Evolutionary conservation across 2,797 vertebrate species (phyloP).

Genomic region (Myotis pilosus): DNA sequence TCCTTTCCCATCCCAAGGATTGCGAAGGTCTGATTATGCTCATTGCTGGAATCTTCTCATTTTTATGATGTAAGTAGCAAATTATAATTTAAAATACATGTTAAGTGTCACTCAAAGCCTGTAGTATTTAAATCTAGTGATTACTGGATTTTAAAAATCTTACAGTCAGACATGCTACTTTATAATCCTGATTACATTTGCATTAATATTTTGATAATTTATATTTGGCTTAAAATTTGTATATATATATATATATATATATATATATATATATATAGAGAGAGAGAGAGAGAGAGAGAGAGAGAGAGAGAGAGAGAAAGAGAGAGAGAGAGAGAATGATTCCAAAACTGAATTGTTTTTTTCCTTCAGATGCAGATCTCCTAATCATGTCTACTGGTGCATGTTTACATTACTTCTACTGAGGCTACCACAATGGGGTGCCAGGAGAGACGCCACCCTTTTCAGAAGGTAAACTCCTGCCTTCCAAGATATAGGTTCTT

Average conservation of each 20-base stretch:
- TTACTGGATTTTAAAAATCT: background rate
- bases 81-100: background rate
- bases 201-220: background rate
- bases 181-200: background rate
- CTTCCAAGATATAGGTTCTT: slow-evolving; percentile 17
- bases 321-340: background rate
- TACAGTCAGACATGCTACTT: background rate
- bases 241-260: too few species aligned
- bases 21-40: background rate
- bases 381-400: background rate
- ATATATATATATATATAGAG: background rate
- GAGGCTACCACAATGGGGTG: background rate
- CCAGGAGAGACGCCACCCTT: background rate
- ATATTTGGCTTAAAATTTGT: background rate
- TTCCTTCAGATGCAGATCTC: background rate
- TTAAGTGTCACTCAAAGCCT: background rate
- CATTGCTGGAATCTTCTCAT: background rate
- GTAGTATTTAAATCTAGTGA: background rate
- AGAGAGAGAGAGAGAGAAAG: background rate
- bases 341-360: background rate
- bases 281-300: too few species aligned
- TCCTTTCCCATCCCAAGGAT: background rate
- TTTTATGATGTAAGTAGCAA: background rate
- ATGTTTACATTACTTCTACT: background rate
- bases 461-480: background rate